phyloP scores from a whole-genome alignment of 1,140 invertebrate genomes.

The Pogonognathellus flavescens region DNA sequence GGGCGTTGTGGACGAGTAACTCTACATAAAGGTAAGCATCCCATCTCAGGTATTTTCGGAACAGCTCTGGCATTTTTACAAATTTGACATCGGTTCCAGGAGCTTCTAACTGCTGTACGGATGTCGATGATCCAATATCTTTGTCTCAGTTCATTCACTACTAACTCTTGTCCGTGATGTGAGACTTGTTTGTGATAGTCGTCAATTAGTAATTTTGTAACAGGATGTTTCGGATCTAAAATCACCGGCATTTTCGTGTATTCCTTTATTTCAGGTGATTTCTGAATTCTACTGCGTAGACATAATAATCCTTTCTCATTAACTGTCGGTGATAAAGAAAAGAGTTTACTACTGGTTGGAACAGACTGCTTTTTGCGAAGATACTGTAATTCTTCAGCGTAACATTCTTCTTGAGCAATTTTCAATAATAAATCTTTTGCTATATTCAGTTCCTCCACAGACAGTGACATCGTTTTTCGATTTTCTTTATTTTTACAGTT shows the following conservation, averaged over 20 bases:
- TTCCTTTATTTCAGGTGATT: neutral
- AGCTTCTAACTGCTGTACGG: constrained; percentile 19
- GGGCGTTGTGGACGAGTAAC: constrained; percentile 41
- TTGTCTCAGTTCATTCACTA: constrained; percentile 50
- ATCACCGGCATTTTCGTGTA: constrained; percentile 43
- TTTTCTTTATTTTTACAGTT: neutral
- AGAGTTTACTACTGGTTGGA: constrained; percentile 67
- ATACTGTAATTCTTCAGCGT: neutral
- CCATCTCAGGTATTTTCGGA: constrained; percentile 59
- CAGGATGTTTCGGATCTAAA: constrained; percentile 52
- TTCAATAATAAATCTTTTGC: constrained; percentile 6
- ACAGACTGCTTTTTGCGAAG: constrained; percentile 67
- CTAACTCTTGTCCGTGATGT: constrained; percentile 52
- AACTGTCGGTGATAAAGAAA: no score
- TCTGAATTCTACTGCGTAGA: constrained; percentile 51
- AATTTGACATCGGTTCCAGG: constrained; percentile 44
- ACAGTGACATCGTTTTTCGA: neutral
- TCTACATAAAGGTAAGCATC: constrained; percentile 54
- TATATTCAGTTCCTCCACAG: neutral
- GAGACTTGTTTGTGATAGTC: constrained; percentile 31
- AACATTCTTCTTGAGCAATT: neutral
- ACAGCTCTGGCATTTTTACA: constrained; percentile 51
- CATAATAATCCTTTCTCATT: constrained; percentile 54
- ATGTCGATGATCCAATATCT: constrained; percentile 55
- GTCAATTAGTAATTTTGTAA: constrained; percentile 19